Conservation (phyloP, 1,140 invertebrate species). For the Lucilia cuprina region DNA sequence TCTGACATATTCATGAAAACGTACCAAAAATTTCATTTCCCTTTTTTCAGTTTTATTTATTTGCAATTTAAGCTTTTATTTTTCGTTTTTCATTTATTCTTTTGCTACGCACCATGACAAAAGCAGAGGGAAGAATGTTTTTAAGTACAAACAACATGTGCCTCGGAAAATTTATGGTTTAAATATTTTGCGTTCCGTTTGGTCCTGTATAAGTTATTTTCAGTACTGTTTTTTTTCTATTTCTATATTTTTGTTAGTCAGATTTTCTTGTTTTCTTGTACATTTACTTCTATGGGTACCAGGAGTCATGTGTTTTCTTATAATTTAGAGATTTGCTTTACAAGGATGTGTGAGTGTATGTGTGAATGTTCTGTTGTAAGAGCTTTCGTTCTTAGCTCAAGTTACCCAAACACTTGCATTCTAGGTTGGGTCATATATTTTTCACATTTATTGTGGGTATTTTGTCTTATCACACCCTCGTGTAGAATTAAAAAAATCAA, state of each 20-base stretch:
- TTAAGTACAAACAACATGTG: constrained; percentile 6
- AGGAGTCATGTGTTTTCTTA: constrained; percentile 15
- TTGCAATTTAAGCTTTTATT: constrained; percentile 16
- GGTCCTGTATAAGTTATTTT: not conserved
- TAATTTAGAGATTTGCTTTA: constrained; percentile 16
- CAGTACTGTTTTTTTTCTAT: not conserved
- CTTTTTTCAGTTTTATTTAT: not conserved
- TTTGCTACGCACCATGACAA: not conserved
- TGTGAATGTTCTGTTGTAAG: not conserved
- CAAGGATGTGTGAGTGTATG: not conserved
- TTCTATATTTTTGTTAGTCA: not conserved
- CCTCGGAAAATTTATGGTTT: constrained; percentile 11
- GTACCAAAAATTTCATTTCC: not conserved
- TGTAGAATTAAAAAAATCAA: not conserved
- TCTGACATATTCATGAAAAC: constrained; percentile 1
- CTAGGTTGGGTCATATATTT: constrained; percentile 34
- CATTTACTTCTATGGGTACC: not conserved
- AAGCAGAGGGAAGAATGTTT: constrained; percentile 16
- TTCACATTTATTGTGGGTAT: constrained; percentile 38
- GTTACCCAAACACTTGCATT: not conserved
- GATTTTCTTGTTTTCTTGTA: not conserved
- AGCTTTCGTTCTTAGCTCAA: not conserved
- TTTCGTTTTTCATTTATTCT: too few species aligned
- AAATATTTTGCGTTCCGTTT: not conserved
- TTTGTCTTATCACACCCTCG: constrained; percentile 39